Base-by-base conservation (phyloP, 2,888 invertebrate species). In the Meloe dianella region DNA sequence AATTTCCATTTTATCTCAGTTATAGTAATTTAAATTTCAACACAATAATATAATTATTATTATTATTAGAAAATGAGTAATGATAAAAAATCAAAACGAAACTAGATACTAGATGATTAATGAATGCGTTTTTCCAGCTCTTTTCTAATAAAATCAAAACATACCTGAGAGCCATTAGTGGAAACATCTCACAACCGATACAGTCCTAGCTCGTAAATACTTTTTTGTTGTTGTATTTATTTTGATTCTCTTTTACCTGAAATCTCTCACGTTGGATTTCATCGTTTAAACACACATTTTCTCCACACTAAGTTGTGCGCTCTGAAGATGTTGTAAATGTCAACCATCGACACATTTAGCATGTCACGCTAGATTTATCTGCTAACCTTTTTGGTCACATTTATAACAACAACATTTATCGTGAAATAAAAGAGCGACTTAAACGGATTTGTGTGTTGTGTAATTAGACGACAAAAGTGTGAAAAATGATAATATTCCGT, bases 201-300 rank as follows among this genome's bases (percentile, higher is more conserved):
- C 59, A 60, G 66, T 60, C 57, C 66, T 59, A 63, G 60, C 59
- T 66, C 66, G 66, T 66, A 66, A 66, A 66, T 63, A 66, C 24
- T 54, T 22, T 54, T 54, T 54, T 41, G n/a, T 41, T 41, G 41
- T 41, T 51, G 9, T 51, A 51, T 51, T 22, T 54, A 22, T 54
- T 54, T 54, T 54, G 10, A 8, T 17, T 17, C 54, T 24, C 24
- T 24, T 22, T 54, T 54, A 54, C 54, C 54, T 54, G 54, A 54
- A 54, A 54, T 54, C 54, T 54, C 54, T 54, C 54, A 54, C 54
- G 54, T 54, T 54, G 24, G 24, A 54, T 22, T 54, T 12, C 20
- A 24, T 12, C 12, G n/a, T 54, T 24, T 24, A 54, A 54, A 51
- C 41, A 41, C 47, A 47, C 8, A 22, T 47, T 20, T 47, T 47